Conservation (phyloP, 2,888 invertebrate species). For the Teleiodes luculella region DNA sequence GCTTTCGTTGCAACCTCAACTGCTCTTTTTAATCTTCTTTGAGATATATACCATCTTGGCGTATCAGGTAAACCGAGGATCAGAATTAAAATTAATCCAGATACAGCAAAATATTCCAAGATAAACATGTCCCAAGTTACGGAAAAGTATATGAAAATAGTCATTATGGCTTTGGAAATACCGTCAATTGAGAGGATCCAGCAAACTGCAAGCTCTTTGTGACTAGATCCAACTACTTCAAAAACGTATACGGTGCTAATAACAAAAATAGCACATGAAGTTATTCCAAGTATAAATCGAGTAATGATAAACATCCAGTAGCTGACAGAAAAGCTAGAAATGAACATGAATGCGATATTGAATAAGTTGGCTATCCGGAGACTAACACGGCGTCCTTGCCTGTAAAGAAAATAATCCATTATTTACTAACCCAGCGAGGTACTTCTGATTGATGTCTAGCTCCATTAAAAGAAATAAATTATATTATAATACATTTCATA, state of each 20-base stretch:
- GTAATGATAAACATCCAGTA: constrained; percentile 75
- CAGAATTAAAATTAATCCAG: constrained; percentile 33
- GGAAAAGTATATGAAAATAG: constrained; percentile 42
- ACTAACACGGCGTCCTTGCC: constrained; percentile 72
- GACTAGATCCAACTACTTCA: constrained; percentile 76
- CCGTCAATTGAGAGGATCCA: constrained; percentile 37
- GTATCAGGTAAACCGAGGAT: constrained; percentile 48
- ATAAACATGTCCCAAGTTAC: constrained; percentile 42
- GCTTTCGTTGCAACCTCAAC: constrained; percentile 39
- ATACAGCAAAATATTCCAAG: constrained; percentile 32
- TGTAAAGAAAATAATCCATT: constrained; percentile 20
- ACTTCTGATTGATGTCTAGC: background rate
- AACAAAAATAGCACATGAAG: constrained; percentile 87
- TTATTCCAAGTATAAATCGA: constrained; percentile 82
- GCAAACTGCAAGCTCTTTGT: constrained; percentile 52
- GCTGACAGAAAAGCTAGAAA: constrained; percentile 80
- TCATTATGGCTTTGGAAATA: constrained; percentile 33
- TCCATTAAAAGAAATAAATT: background rate
- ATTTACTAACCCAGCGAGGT: background rate
- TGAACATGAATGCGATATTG: constrained; percentile 81
- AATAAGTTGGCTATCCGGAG: constrained; percentile 81
- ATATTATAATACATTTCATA: too few species aligned
- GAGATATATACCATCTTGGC: constrained; percentile 53
- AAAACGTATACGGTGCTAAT: constrained; percentile 62
- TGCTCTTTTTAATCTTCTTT: constrained; percentile 38